Conservation (phyloP, 53 echinoderm and acorn worm genomes). For the Actinopyga echinites region DNA sequence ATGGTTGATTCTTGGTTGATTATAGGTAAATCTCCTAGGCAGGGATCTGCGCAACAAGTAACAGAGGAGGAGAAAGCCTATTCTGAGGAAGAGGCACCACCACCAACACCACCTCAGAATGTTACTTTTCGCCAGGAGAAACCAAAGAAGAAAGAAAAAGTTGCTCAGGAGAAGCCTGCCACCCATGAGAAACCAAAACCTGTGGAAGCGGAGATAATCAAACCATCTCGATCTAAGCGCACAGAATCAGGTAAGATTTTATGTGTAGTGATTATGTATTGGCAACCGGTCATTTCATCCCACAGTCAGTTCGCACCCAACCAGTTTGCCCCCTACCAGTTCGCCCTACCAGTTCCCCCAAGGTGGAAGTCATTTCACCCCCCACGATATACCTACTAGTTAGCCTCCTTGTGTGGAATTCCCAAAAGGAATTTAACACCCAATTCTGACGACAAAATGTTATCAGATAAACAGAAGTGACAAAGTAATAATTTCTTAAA, state of each 20-base stretch:
- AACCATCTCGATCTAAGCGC: neutral
- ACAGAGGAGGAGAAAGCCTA: conserved; percentile 45
- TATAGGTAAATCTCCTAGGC: conserved; percentile 51
- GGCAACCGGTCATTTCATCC: no score
- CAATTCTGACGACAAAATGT: no score
- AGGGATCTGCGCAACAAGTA: conserved; percentile 38
- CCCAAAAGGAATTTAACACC: no score
- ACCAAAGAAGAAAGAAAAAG: conserved; percentile 22
- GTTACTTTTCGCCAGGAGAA: conserved; percentile 36
- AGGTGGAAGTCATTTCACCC: no score
- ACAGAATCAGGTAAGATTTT: neutral
- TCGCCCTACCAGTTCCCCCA: no score
- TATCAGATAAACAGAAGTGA: no score
- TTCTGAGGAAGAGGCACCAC: conserved; percentile 45
- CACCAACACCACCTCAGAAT: conserved; percentile 40
- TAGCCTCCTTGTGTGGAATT: no score
- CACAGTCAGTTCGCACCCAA: no score
- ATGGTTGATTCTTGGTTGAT: no score
- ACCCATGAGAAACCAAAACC: conserved; percentile 9
- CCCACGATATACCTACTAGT: no score
- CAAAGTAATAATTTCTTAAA: no score
- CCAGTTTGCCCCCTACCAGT: no score
- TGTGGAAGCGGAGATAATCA: conserved; percentile 12
- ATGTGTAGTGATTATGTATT: neutral
- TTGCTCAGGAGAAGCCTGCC: neutral